Conservation (phyloP, 2,888 invertebrate genomes). For the Eristalis intricaria region DNA sequence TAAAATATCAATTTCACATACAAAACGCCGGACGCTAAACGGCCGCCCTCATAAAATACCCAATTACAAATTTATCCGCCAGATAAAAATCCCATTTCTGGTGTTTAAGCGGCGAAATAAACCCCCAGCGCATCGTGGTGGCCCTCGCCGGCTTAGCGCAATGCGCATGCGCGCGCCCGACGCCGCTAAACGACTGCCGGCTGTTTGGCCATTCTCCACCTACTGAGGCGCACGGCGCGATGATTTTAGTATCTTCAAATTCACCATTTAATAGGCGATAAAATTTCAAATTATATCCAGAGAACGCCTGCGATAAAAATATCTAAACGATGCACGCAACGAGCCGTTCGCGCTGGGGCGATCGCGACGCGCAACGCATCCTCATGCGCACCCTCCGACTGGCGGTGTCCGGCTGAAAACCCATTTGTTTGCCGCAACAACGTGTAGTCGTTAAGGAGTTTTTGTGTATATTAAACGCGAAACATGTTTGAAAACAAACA, state of each 20-base stretch:
- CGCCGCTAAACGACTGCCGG: background rate
- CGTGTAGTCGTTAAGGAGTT: slow-evolving; percentile 39
- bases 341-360: background rate
- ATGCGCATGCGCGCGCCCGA: background rate
- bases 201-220: slow-evolving; percentile 51
- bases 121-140: slow-evolving; percentile 65
- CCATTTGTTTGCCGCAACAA: slow-evolving; percentile 51
- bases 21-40: slow-evolving; percentile 58
- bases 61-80: slow-evolving; percentile 70
- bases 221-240: slow-evolving; percentile 61
- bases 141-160: background rate
- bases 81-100: slow-evolving; percentile 70
- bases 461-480: slow-evolving; percentile 7
- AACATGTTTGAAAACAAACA: slow-evolving; percentile 12
- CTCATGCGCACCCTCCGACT: background rate
- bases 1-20: slow-evolving; percentile 70
- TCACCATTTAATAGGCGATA: slow-evolving; percentile 70
- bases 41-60: slow-evolving; percentile 71
- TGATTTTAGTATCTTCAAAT: slow-evolving; percentile 70
- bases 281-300: slow-evolving; percentile 70
- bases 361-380: background rate
- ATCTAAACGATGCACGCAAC: slow-evolving; percentile 60
- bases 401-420: background rate
- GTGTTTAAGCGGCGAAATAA: slow-evolving; percentile 68
- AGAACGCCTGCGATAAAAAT: slow-evolving; percentile 62